A percentile compares a stretch with the other conserved stretches of the same genome.
phyloP scores from a whole-genome alignment of 2,797 vertebrate species.

The Psittacula derbiana region DNA sequence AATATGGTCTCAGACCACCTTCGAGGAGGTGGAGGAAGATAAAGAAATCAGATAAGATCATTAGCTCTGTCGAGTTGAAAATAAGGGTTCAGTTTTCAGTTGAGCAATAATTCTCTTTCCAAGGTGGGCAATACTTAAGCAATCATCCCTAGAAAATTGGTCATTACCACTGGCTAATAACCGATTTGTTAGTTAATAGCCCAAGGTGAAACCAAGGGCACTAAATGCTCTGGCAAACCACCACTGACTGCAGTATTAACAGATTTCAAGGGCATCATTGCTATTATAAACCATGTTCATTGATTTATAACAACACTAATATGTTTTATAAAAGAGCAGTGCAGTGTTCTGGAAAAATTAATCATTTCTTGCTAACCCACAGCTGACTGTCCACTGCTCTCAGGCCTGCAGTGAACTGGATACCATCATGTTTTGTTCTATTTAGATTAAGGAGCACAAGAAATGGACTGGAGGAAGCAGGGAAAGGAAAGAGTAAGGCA shows the following conservation, averaged over 20 bases:
- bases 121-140: conserved; percentile 82
- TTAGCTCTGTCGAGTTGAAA: conserved; percentile 78
- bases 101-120: conserved; percentile 81
- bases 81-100: conserved; percentile 76
- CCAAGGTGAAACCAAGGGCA: conserved; percentile 81
- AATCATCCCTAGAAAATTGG: conserved; percentile 82
- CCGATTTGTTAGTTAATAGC: conserved; percentile 81
- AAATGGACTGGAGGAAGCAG: background rate
- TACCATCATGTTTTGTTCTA: background rate
- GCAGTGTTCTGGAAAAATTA: conserved; percentile 72
- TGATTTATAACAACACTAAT: conserved; percentile 81
- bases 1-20: background rate
- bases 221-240: conserved; percentile 65
- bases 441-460: background rate
- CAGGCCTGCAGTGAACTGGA: background rate
- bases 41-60: conserved; percentile 69
- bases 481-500: background rate
- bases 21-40: conserved; percentile 32
- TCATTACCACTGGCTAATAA: conserved; percentile 83
- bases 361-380: conserved; percentile 62
- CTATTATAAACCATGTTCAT: conserved; percentile 77
- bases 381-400: conserved; percentile 23
- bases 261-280: conserved; percentile 77
- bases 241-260: conserved; percentile 68
- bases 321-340: conserved; percentile 72